Percentiles rank a stretch among this genome's conserved stretches.
Conservation (phyloP, 2,113 vertebrate species). For the Lagopus muta region DNA sequence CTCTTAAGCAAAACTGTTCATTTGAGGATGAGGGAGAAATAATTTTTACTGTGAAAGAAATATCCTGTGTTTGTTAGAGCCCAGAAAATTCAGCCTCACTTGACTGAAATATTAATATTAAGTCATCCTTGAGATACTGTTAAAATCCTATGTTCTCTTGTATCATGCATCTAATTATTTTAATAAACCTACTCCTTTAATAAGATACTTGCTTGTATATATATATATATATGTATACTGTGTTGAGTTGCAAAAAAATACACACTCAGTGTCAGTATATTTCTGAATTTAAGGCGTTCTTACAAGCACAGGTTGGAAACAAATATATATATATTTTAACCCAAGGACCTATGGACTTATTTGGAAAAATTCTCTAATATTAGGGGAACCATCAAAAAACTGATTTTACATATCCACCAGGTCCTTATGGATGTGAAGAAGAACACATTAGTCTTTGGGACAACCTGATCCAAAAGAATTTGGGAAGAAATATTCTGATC, state of each 20-base stretch:
- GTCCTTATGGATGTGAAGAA: not conserved
- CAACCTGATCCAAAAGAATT: not conserved
- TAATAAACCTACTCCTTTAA: not conserved
- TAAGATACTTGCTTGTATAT: not conserved
- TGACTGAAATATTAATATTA: not conserved
- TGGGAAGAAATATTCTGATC: not conserved
- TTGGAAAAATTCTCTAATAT: not conserved
- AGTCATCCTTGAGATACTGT: not conserved
- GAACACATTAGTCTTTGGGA: fast-evolving
- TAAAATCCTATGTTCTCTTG: not conserved
- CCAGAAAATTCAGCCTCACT: not conserved
- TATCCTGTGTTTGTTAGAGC: not conserved
- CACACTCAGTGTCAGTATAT: not conserved
- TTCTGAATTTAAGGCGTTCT: not conserved
- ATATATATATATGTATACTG: not conserved
- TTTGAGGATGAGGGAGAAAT: not conserved
- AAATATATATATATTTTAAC: not conserved
- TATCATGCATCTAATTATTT: not conserved
- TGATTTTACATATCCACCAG: not conserved
- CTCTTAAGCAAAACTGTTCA: constrained; percentile 7
- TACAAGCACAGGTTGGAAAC: not conserved
- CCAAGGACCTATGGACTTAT: not conserved
- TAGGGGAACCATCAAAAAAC: not conserved
- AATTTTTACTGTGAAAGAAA: not conserved
- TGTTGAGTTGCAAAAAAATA: not conserved